Evolutionary conservation across 2,888 invertebrate species (phyloP).

Genomic region (Drosophila cognata): DNA sequence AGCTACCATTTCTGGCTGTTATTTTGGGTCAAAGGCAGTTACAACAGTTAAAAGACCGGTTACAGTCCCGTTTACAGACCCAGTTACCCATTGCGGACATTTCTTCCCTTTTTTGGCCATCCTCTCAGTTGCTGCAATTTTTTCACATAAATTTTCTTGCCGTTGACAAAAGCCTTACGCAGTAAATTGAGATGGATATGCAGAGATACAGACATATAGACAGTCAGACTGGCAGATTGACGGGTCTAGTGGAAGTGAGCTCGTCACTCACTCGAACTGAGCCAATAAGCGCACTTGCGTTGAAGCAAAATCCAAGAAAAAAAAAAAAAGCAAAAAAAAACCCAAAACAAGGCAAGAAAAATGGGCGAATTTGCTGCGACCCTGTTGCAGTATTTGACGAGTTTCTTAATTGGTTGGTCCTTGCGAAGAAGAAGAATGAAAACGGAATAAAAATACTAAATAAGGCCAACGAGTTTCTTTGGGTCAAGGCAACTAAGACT

Average conservation of each 20-base stretch:
- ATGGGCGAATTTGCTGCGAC: slow-evolving; percentile 33
- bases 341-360: slow-evolving; percentile 8
- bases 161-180: slow-evolving; percentile 75
- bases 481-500: slow-evolving; percentile 26
- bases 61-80: slow-evolving; percentile 36
- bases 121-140: slow-evolving; percentile 44
- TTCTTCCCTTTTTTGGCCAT: slow-evolving; percentile 20
- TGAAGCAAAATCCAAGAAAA: slow-evolving; percentile 6
- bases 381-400: slow-evolving; percentile 26
- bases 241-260: slow-evolving; percentile 25
- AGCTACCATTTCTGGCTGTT: slow-evolving; percentile 1
- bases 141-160: slow-evolving; percentile 71
- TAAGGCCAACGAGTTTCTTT: slow-evolving; percentile 25
- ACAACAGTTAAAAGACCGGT: slow-evolving; percentile 45
- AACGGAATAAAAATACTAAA: slow-evolving; percentile 30
- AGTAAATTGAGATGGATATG: slow-evolving; percentile 73
- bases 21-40: slow-evolving; percentile 47
- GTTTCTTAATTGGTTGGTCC: slow-evolving; percentile 50
- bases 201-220: slow-evolving; percentile 1
- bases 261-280: slow-evolving; percentile 36
- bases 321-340: neutral
- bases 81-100: slow-evolving; percentile 41
- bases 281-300: slow-evolving; percentile 46
- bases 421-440: slow-evolving; percentile 2
- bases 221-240: slow-evolving; percentile 27